Evolutionary conservation across 2,888 invertebrate genomes (phyloP).

Genomic region (Perizoma affinitatum): DNA sequence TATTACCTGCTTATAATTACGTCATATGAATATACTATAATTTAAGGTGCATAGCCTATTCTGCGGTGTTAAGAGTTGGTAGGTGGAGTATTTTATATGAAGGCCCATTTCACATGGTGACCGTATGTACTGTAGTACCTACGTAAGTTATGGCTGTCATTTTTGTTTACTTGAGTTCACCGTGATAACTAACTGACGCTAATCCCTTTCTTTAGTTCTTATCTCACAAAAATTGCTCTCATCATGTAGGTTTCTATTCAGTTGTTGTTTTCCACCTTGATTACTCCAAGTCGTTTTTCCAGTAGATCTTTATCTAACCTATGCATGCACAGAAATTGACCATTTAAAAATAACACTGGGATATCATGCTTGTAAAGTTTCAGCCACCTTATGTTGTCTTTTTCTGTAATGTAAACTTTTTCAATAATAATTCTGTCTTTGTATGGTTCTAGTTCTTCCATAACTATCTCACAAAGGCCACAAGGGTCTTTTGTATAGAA

Average conservation of each 20-base stretch:
- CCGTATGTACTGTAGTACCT: no score
- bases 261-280: constrained; percentile 48
- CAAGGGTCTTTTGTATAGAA: constrained; percentile 93
- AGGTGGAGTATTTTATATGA: no score
- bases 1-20: no score
- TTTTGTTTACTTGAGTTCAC: no score
- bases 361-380: constrained; percentile 92
- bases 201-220: no score
- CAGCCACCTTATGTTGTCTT: constrained; percentile 89
- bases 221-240: no score
- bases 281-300: constrained; percentile 72
- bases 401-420: constrained; percentile 90
- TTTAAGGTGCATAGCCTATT: no score
- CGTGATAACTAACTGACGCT: no score
- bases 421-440: constrained; percentile 86
- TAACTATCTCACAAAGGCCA: constrained; percentile 91
- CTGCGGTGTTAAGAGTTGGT: no score
- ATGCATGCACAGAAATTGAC: constrained; percentile 91
- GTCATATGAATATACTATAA: no score
- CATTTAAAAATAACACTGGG: constrained; percentile 94
- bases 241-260: constrained; percentile 1
- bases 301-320: constrained; percentile 85
- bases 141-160: no score
- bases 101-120: no score
- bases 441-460: constrained; percentile 86